Evolutionary conservation across 2,888 invertebrate species (phyloP).

Genomic region (Drosophila nr. perissopoda): DNA sequence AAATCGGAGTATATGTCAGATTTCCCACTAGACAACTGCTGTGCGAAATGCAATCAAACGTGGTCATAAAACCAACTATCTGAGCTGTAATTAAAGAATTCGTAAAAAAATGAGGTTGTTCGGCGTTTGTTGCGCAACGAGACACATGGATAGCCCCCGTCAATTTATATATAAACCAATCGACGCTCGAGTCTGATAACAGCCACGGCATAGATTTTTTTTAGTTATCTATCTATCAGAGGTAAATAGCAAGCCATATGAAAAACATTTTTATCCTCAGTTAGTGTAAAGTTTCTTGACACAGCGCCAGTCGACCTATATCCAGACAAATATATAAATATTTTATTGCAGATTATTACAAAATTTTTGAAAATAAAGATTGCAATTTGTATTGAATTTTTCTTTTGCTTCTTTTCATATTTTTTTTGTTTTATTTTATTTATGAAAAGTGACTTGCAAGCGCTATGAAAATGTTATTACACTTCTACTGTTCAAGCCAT

Average conservation of each 20-base stretch:
- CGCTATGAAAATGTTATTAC: constrained; percentile 29
- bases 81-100: neutral
- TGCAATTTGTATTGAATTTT: neutral
- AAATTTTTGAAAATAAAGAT: neutral
- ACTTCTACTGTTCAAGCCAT: constrained; percentile 14
- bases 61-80: constrained; percentile 19
- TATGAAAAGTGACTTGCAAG: constrained; percentile 1
- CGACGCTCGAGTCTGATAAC: neutral
- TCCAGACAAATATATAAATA: neutral
- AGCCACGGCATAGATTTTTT: neutral
- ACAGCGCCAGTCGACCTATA: neutral
- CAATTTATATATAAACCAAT: neutral
- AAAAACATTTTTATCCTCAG: neutral
- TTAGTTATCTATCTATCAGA: neutral
- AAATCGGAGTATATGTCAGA: constrained; percentile 7
- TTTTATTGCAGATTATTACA: neutral
- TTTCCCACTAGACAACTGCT: constrained; percentile 1
- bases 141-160: neutral
- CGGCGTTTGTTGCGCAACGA: constrained; percentile 10
- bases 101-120: neutral
- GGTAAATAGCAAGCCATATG: neutral
- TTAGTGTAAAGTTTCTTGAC: neutral
- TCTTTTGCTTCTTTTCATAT: neutral
- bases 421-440: neutral
- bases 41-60: constrained; percentile 42